Evolutionary conservation across 2,113 vertebrate species (phyloP), one percentile per base, ranked within the genome.

Genomic region (Gambusia affinis): DNA sequence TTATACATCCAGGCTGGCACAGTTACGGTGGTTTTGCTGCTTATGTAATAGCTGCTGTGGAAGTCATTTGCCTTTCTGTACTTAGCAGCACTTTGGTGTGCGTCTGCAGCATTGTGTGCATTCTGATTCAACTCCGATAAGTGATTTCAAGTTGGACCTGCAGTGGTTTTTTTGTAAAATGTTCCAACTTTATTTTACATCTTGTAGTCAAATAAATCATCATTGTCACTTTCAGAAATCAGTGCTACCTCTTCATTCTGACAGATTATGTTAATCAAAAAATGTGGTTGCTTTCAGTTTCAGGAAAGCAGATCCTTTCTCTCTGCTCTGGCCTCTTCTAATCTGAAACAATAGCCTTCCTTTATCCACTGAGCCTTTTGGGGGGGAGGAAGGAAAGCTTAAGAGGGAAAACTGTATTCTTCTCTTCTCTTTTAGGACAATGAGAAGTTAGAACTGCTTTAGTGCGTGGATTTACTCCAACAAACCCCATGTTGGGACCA

Each of bases 1-100:
- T 93, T 89, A 91, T 90, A 83, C 84, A 92, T 92, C 28, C 84
- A 90, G 83, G 86, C 79, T 86, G 90, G 86, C 85, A 87, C 86
- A 85, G 79, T 90, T 77, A 78, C 76, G 80, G 73, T 86, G 86
- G 82, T 81, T 31, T 70, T 39, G 47, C 81, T 86, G 88, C 86
- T 94, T 94, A 94, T 91, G 91, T 92, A 93, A 94, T 76, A 77
- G 81, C 87, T 89, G 83, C 91, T 91, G 88, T 89, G 88, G 79
- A 88, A 89, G 83, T 90, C 86, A 92, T 93, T 92, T 91, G 83
- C 72, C 64, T 79, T 69, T 72, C 77, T 87, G 70, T 86, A 64
- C 84, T 87, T 71, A 76, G 61, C 73, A 60, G 63, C 66, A 66
- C 4, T 78, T 68, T 61, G 70, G 64, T 64, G 68, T 66, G 68